Conservation (phyloP, 1,140 invertebrate species). For the Aphelinus certus region DNA sequence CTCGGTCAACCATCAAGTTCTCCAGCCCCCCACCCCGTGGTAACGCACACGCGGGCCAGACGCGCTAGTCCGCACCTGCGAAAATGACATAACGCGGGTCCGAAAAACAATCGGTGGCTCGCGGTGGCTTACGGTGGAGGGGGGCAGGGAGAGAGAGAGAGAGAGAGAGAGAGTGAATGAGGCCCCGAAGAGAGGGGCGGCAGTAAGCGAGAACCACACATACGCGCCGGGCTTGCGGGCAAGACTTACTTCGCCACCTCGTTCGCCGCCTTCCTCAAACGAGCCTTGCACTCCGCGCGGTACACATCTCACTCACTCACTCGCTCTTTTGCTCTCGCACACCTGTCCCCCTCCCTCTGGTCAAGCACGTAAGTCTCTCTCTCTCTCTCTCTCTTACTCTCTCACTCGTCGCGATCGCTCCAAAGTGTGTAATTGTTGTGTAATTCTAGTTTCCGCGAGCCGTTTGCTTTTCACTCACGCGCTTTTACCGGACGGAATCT, state of each 20-base stretch:
- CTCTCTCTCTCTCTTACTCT: not conserved
- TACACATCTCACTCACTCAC: constrained; percentile 53
- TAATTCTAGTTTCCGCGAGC: no score
- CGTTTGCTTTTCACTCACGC: no score
- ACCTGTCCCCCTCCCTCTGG: not conserved
- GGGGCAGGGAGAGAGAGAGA: no score
- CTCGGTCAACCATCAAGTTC: no score
- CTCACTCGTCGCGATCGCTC: not conserved
- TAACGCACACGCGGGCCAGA: no score
- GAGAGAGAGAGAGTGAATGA: no score
- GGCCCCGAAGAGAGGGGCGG: no score
- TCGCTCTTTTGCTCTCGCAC: not conserved
- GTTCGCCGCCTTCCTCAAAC: constrained; percentile 63
- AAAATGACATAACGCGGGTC: constrained; percentile 52
- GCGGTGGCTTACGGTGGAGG: no score
- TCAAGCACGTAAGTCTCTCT: not conserved
- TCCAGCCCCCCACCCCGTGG: no score
- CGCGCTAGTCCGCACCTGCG: constrained; percentile 50
- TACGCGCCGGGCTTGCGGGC: constrained; percentile 37
- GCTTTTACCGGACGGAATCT: not conserved
- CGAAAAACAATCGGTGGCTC: no score
- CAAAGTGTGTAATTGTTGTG: no score
- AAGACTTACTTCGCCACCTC: constrained; percentile 62
- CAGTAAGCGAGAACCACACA: no score
- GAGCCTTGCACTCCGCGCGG: constrained; percentile 63